Evolutionary conservation across 1,140 invertebrate species (phyloP), one percentile per base, ranked within the genome.

Genomic region (Drosophila kanapiae): DNA sequence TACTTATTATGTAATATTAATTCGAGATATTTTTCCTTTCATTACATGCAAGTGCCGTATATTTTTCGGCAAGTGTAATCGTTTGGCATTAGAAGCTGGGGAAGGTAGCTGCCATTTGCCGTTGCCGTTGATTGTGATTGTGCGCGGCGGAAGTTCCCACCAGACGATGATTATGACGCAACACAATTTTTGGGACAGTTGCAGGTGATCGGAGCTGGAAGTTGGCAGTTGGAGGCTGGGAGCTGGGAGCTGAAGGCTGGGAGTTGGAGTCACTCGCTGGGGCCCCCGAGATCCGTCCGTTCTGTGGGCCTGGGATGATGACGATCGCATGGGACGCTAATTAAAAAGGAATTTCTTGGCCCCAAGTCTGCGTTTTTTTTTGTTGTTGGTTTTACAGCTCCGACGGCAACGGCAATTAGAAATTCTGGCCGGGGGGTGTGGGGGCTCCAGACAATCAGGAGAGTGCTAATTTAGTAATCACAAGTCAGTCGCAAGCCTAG

Each of bases 401-500:
- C 35, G 33, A 18, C 53, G 61, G 67, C 80, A 75, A 71, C 61
- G 60, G 79, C 83, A 86, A 86, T 86, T 86, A 86, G 82, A 87
- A 76, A 82, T 76, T 48, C 47, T 61, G 56, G 81, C 54, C 47
- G 45, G 56, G 53, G 48, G 40, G 40, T 43, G 42, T n/a, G 37
- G 16, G 49, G 27, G 16, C 4, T 7, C 13, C 33, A 43, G 76
- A 62, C 82, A 87, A 86, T 79, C 83, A 87, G 83, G 83, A 87
- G 83, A 86, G 83, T 86, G 83, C 83, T 86, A 86, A 86, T 86
- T 86, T 86, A 87, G 84, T 69, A 87, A 87, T 86, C 83, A 86
- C 83, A 86, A 86, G 83, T 77, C 65, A 62, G 75, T 48, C 57
- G 57, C 45, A 56, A 63, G 40, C 59, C 45, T 79, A 79, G 56